phyloP scores from a whole-genome alignment of 2,797 vertebrate genomes.

The Margarornis squamiger region DNA sequence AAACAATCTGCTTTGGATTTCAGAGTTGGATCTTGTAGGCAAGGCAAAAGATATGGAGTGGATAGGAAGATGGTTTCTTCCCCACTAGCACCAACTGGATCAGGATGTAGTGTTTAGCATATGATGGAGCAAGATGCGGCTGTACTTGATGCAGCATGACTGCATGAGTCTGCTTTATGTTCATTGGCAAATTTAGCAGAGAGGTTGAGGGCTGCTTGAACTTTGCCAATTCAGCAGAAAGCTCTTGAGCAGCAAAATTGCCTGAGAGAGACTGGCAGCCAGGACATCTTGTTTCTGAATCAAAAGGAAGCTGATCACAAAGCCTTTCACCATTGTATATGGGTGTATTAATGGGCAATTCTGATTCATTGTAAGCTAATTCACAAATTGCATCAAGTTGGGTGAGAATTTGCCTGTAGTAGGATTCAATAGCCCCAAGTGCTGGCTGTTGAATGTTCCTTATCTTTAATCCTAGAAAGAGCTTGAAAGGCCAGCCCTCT shows the following conservation, averaged over 20 bases:
- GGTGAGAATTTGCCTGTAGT: background rate
- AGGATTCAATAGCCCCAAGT: background rate
- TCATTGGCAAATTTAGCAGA: background rate
- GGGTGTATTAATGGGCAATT: background rate
- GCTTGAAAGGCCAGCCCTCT: background rate
- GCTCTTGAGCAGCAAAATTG: background rate
- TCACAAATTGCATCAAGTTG: background rate
- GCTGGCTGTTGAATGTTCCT: background rate
- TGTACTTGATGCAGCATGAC: background rate
- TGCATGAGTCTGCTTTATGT: background rate
- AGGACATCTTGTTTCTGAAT: background rate
- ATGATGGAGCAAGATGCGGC: background rate
- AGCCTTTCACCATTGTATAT: background rate
- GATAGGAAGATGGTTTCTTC: background rate
- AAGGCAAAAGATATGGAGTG: background rate
- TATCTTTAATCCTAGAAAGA: conserved; percentile 11
- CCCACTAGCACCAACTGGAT: background rate
- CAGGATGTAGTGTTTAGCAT: background rate
- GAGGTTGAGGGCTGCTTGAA: background rate
- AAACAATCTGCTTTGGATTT: background rate
- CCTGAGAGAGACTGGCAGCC: background rate
- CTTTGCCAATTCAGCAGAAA: background rate
- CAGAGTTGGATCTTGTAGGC: background rate
- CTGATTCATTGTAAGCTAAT: background rate
- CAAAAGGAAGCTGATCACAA: background rate